These are phyloP conservation scores for Actinia tenebrosa DNA, from an alignment of 64 coral and sea anemone genomes.

Conservation along the genomic window DNA sequence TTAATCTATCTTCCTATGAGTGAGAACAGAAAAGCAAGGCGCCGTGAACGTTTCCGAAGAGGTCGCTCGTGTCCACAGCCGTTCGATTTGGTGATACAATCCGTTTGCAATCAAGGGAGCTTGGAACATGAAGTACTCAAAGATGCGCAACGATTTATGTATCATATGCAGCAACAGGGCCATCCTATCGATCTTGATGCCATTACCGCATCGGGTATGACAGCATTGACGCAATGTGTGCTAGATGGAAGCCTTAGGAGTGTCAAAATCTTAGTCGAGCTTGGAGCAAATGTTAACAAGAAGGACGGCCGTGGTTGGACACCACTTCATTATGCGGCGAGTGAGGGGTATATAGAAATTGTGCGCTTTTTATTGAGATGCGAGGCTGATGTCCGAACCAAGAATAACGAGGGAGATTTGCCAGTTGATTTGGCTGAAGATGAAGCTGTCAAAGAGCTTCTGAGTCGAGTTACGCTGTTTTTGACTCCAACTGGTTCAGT, in stretches of 20 bases:
- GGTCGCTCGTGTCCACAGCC: constrained; percentile 43
- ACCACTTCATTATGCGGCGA: constrained; percentile 61
- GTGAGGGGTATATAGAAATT: constrained; percentile 50
- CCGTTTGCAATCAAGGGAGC: constrained; percentile 23
- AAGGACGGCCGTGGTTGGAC: constrained; percentile 48
- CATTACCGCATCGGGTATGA: constrained; percentile 54
- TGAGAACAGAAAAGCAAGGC: background rate
- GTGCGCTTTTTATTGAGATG: constrained; percentile 48
- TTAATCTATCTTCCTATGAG: background rate
- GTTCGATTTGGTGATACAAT: constrained; percentile 54
- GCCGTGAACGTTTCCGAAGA: constrained; percentile 2
- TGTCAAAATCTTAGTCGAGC: constrained; percentile 45
- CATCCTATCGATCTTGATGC: constrained; percentile 37
- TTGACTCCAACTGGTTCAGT: constrained; percentile 2
- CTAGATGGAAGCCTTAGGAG: constrained; percentile 47
- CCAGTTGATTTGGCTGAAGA: constrained; percentile 65
- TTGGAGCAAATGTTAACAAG: constrained; percentile 67
- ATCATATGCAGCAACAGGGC: constrained; percentile 15
- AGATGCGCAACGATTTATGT: constrained; percentile 26
- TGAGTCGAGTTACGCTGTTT: constrained; percentile 26
- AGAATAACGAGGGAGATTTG: constrained; percentile 33
- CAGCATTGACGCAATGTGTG: constrained; percentile 54
- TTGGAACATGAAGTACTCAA: constrained; percentile 31
- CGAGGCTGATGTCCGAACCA: constrained; percentile 54
- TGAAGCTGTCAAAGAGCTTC: constrained; percentile 30